These are phyloP conservation scores for Drosophila kanekoi DNA, from an alignment of 2,888 invertebrate genomes.

Conservation along the genomic window DNA sequence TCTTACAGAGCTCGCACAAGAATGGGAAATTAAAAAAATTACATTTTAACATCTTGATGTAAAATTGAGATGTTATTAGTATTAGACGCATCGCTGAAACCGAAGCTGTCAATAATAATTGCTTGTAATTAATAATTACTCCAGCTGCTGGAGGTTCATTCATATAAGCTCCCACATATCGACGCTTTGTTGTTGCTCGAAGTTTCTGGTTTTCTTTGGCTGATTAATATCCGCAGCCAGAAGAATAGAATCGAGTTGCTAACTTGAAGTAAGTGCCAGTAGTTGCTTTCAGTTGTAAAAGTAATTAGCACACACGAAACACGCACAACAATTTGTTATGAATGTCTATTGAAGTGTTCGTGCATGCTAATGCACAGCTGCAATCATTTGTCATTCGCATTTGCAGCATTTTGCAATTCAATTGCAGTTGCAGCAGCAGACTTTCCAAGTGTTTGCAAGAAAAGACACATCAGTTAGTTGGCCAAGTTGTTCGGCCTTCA, in stretches of 20 bases:
- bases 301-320: constrained; percentile 1
- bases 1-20: no score
- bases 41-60: no score
- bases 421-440: constrained; percentile 2
- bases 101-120: no score
- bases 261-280: no score
- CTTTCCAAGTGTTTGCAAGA: constrained; percentile 19
- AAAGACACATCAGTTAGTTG: background rate
- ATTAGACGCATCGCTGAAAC: no score
- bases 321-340: background rate
- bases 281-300: background rate
- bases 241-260: no score
- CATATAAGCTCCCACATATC: no score
- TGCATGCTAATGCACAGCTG: constrained; percentile 6
- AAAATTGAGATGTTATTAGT: no score
- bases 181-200: no score
- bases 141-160: background rate
- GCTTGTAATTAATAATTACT: no score
- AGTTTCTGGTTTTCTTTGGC: background rate
- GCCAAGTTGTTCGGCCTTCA: background rate
- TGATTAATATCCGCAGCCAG: constrained; percentile 3
- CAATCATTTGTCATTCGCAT: constrained; percentile 32
- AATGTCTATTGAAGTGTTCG: constrained; percentile 3
- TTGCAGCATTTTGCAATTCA: background rate
- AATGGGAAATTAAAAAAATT: no score